Percentiles rank a stretch among this genome's conserved stretches.
Conservation (phyloP, 2,113 vertebrate species). For the Petrocephalus microphthalmus region DNA sequence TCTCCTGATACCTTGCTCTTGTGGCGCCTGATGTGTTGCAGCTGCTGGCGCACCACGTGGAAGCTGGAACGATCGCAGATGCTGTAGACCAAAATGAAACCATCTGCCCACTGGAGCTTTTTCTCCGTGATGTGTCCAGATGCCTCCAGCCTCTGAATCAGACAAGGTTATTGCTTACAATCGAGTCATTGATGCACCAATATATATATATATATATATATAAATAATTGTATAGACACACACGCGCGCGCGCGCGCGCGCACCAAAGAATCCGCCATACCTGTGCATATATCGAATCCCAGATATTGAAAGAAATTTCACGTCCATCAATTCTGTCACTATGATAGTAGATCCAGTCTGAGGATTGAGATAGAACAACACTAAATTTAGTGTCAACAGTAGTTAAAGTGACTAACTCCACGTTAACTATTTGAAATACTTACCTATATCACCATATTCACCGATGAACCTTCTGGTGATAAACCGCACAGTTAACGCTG, state of each 20-base stretch:
- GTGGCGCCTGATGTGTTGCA: conserved; percentile 42
- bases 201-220: too few species aligned
- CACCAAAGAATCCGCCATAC: conserved; percentile 40
- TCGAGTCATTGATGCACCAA: not conserved
- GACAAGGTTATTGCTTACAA: not conserved
- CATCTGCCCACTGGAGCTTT: conserved; percentile 55
- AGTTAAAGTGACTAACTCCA: not conserved
- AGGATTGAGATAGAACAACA: not conserved
- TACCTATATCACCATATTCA: conserved; percentile 73
- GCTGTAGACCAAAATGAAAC: conserved; percentile 56
- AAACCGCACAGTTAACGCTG: conserved; percentile 73
- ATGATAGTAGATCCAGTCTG: conserved; percentile 73
- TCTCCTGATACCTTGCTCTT: conserved; percentile 22
- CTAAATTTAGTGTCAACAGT: not conserved
- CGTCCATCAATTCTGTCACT: conserved; percentile 62
- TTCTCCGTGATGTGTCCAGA: conserved; percentile 42
- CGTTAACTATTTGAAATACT: conserved; percentile 24
- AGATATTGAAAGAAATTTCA: conserved; percentile 69
- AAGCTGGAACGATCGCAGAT: conserved; percentile 56
- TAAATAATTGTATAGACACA: not conserved
- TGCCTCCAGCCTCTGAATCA: conserved; percentile 33
- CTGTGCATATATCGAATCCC: conserved; percentile 67
- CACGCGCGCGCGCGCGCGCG: too few species aligned
- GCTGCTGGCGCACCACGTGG: conserved; percentile 47
- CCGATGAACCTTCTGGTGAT: conserved; percentile 72